These are phyloP conservation scores for Dioctria rufipes DNA, from an alignment of 2,888 invertebrate genomes.

Conservation along the genomic window DNA sequence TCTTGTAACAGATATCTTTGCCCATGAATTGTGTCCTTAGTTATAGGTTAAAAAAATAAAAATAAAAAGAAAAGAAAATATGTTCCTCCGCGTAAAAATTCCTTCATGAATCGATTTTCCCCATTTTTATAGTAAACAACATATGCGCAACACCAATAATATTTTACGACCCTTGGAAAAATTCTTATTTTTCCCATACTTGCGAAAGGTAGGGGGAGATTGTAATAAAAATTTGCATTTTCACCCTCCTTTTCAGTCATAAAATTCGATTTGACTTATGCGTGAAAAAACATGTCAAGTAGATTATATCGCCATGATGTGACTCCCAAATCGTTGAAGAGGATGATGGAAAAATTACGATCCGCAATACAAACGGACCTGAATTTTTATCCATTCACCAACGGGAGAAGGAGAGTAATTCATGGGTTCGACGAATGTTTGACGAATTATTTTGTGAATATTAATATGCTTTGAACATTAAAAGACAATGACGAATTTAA, in stretches of 20 bases:
- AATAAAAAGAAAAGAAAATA: too few species aligned
- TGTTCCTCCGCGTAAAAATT: background rate
- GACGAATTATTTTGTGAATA: too few species aligned
- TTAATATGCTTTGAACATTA: too few species aligned
- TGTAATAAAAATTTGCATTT: conserved; percentile 49
- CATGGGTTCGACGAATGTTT: too few species aligned
- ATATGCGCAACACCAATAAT: conserved; percentile 50
- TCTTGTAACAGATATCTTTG: background rate
- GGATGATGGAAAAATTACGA: conserved; percentile 51
- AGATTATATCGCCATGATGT: conserved; percentile 54
- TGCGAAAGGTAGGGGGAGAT: background rate
- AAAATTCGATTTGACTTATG: conserved; percentile 59
- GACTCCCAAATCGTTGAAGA: conserved; percentile 13
- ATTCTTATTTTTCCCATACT: conserved; percentile 27
- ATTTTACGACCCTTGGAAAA: conserved; percentile 41
- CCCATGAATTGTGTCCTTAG: background rate
- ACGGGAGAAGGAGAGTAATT: too few species aligned
- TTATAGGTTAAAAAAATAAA: too few species aligned
- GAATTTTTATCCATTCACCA: conserved; percentile 11
- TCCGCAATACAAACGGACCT: conserved; percentile 22
- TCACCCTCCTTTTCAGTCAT: conserved; percentile 36
- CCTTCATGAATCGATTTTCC: conserved; percentile 33
- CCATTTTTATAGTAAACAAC: conserved; percentile 21
- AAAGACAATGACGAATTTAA: too few species aligned
- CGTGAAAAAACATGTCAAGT: conserved; percentile 59